Percentiles rank a stretch among this genome's conserved stretches.
Evolutionary conservation across 2,888 invertebrate genomes (phyloP).

Genomic region (Metacarcinus magister): DNA sequence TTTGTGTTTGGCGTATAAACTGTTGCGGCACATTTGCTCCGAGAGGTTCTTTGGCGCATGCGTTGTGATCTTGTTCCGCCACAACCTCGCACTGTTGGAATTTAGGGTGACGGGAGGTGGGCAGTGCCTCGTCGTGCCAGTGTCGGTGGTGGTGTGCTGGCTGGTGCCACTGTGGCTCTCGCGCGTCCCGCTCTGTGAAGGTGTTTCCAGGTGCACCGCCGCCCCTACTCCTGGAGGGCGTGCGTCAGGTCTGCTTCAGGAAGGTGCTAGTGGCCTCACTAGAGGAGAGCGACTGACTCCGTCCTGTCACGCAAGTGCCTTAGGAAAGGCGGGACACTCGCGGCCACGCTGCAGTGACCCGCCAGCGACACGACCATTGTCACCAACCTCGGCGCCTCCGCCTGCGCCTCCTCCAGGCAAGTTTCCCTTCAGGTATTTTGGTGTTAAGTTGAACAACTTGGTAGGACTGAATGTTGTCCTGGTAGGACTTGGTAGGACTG

Average conservation of each 20-base stretch:
- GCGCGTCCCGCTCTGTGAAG: constrained; percentile 10
- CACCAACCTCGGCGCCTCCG: constrained; percentile 9
- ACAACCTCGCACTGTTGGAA: constrained; percentile 52
- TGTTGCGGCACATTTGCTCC: constrained; percentile 5
- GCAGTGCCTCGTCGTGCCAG: constrained; percentile 39
- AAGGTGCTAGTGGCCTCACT: not conserved
- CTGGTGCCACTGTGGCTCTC: constrained; percentile 50
- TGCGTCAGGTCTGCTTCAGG: not conserved
- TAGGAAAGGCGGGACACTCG: not conserved
- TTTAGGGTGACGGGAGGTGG: constrained; percentile 50
- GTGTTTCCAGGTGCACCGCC: not conserved
- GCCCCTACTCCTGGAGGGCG: not conserved
- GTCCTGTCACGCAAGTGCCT: not conserved
- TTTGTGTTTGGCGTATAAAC: not conserved
- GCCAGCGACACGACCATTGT: constrained; percentile 36
- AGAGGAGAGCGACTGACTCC: not conserved
- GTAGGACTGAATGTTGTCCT: not conserved
- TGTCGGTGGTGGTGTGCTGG: constrained; percentile 62
- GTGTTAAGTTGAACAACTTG: not conserved
- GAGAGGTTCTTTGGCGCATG: constrained; percentile 49
- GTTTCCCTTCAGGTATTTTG: not conserved
- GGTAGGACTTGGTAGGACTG: not conserved
- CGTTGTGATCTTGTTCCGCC: constrained; percentile 14
- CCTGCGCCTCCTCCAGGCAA: constrained; percentile 17
- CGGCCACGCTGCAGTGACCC: constrained; percentile 32